A percentile compares a stretch with the other conserved stretches of the same genome.
phyloP scores from a whole-genome alignment of 2,888 invertebrate species.

The Cremastinae sp. region DNA sequence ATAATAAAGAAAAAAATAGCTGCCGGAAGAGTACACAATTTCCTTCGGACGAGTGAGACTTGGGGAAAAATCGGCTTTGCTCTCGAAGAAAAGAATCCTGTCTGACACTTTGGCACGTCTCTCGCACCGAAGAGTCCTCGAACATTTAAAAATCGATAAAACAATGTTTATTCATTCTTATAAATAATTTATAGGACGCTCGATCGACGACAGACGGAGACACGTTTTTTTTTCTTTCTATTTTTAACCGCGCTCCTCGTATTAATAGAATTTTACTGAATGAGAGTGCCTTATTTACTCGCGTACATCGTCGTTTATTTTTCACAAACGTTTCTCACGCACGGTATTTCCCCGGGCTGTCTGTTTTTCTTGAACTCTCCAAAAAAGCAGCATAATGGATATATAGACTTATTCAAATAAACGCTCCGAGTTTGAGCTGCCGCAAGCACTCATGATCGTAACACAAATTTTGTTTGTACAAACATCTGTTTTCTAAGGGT shows the following conservation, averaged over 20 bases:
- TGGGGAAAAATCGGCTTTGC: slow-evolving; percentile 35
- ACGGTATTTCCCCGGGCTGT: background rate
- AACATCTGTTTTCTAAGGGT: slow-evolving; percentile 28
- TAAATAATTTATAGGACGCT: slow-evolving; percentile 53
- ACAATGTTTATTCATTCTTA: background rate
- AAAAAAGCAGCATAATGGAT: slow-evolving; percentile 29
- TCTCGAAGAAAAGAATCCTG: slow-evolving; percentile 29
- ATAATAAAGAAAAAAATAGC: slow-evolving; percentile 6
- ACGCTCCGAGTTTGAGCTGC: slow-evolving; percentile 41
- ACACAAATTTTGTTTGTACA: slow-evolving; percentile 42
- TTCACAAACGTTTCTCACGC: slow-evolving; percentile 4
- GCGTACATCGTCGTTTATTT: slow-evolving; percentile 37
- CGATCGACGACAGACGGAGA: slow-evolving; percentile 44
- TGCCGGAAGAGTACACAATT: slow-evolving; percentile 19
- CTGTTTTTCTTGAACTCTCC: background rate
- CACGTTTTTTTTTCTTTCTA: slow-evolving; percentile 27
- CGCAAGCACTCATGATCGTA: slow-evolving; percentile 49
- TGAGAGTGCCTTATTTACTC: background rate
- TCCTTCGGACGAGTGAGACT: background rate
- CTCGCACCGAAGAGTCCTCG: slow-evolving; percentile 2
- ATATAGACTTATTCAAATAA: slow-evolving; percentile 53
- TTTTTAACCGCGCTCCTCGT: slow-evolving; percentile 35
- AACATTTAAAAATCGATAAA: slow-evolving; percentile 10
- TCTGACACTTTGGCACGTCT: background rate
- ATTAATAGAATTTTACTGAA: slow-evolving; percentile 49